phyloP scores from a whole-genome alignment of 2,113 vertebrate species.

The Brachyhypopomus gauderio region DNA sequence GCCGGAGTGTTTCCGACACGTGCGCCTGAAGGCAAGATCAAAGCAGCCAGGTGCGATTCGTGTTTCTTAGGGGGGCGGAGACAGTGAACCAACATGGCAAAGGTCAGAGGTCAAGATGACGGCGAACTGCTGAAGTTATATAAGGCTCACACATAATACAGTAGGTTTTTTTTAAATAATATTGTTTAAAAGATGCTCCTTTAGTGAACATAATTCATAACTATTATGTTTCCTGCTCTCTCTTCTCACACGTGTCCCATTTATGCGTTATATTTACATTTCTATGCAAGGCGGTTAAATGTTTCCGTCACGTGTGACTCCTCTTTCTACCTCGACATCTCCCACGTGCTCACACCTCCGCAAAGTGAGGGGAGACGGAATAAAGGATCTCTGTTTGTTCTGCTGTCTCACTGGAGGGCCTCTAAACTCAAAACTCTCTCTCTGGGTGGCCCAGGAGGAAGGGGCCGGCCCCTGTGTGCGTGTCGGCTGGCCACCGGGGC shows the following conservation, averaged over 20 bases:
- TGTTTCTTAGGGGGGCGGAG: background rate
- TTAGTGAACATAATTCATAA: background rate
- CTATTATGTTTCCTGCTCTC: background rate
- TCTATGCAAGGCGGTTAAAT: slow-evolving; percentile 3
- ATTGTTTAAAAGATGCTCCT: background rate
- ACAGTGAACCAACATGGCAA: background rate
- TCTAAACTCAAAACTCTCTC: slow-evolving; percentile 27
- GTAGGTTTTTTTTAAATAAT: background rate
- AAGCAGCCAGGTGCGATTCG: background rate
- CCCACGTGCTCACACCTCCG: slow-evolving; percentile 2
- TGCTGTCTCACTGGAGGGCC: slow-evolving; percentile 12
- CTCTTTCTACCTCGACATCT: background rate
- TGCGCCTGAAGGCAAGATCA: background rate
- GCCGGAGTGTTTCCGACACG: slow-evolving; percentile 14
- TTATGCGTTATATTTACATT: background rate
- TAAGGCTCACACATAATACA: background rate
- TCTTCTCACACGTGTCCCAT: background rate
- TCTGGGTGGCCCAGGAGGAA: slow-evolving; percentile 60
- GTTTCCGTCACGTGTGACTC: background rate
- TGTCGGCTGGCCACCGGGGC: slow-evolving; percentile 25
- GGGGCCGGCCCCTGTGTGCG: slow-evolving; percentile 58
- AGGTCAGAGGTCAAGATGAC: slow-evolving; percentile 23
- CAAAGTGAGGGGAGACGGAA: slow-evolving; percentile 18
- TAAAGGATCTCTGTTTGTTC: slow-evolving; percentile 32
- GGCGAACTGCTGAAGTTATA: background rate